phyloP scores from a whole-genome alignment of 2,888 invertebrate species.

The Limnephilus marmoratus region DNA sequence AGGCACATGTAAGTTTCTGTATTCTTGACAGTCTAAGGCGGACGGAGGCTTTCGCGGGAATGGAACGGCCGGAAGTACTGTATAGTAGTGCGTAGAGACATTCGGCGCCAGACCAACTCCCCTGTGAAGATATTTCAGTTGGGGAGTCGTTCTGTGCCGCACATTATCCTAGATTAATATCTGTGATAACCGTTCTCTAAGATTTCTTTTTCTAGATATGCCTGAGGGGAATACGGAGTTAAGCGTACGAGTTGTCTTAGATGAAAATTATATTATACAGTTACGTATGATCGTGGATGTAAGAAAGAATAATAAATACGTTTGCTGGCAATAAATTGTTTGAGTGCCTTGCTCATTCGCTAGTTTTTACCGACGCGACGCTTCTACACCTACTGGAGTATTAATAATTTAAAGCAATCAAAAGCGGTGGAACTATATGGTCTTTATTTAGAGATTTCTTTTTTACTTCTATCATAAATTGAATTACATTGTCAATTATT shows the following conservation, averaged over 20 bases:
- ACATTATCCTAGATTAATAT: constrained; percentile 14
- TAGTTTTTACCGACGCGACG: neutral
- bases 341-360: neutral
- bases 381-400: neutral
- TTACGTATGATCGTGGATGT: neutral
- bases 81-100: constrained; percentile 35
- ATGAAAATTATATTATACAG: neutral
- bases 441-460: no score
- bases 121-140: neutral
- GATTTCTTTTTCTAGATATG: neutral
- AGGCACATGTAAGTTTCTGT: neutral
- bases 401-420: no score
- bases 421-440: no score
- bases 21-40: neutral
- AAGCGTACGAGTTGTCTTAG: neutral
- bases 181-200: neutral
- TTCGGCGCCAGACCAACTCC: constrained; percentile 35
- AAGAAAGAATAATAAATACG: neutral
- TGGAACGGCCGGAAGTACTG: neutral
- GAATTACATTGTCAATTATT: no score
- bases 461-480: no score
- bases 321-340: neutral
- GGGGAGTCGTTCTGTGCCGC: neutral
- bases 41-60: neutral
- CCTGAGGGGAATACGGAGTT: neutral